phyloP scores from a whole-genome alignment of 2,888 invertebrate species.

The Athrips mouffetella region DNA sequence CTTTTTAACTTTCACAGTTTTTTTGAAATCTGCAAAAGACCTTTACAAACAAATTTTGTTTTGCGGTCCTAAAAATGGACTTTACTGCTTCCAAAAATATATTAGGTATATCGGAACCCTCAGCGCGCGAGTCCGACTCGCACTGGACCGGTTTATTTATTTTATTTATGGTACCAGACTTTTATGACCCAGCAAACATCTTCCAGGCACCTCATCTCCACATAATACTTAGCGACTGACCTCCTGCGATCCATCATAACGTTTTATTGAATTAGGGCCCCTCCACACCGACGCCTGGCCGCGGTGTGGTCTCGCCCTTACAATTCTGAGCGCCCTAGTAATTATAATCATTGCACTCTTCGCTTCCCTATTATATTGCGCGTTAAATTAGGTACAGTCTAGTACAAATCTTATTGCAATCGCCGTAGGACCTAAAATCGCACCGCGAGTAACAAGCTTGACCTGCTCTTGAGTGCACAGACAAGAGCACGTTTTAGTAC shows the following conservation, averaged over 20 bases:
- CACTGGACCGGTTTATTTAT: too few species aligned
- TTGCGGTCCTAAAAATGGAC: too few species aligned
- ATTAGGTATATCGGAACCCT: too few species aligned
- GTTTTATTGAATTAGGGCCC: constrained; percentile 55
- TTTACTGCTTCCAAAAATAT: too few species aligned
- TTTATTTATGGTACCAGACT: background rate
- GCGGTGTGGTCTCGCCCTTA: constrained; percentile 12
- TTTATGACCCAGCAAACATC: background rate
- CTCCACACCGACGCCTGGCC: constrained; percentile 32
- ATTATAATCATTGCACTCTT: constrained; percentile 16
- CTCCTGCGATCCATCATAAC: constrained; percentile 48
- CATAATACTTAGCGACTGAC: background rate
- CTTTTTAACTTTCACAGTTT: too few species aligned
- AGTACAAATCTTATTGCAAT: background rate
- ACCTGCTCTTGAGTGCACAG: too few species aligned
- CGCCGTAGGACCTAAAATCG: too few species aligned
- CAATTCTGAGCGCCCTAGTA: constrained; percentile 7
- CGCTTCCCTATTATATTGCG: constrained; percentile 5
- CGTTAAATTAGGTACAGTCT: background rate
- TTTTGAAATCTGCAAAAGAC: too few species aligned
- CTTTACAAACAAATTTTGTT: too few species aligned
- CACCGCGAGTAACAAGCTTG: too few species aligned
- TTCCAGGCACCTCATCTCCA: background rate
- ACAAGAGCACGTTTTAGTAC: too few species aligned
- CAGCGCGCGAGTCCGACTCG: too few species aligned